These are phyloP conservation scores for Benitochromis conjunctus DNA, from an alignment of 2,113 vertebrate species.

Conservation along the genomic window DNA sequence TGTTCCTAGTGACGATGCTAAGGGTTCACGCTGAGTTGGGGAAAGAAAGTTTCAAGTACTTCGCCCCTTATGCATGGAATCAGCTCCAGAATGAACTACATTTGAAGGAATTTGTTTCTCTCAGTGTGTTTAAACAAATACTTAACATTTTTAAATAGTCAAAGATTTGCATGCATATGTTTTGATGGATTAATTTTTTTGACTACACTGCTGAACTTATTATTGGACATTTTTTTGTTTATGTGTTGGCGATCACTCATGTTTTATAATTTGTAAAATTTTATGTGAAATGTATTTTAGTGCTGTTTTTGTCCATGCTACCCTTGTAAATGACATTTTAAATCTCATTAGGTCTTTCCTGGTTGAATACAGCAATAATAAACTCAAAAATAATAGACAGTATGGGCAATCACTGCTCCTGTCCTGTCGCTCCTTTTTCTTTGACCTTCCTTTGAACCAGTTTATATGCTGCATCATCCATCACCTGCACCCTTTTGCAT, in stretches of 20 bases:
- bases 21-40: rapidly evolving
- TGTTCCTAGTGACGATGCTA: neutral
- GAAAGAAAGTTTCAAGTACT: neutral
- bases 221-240: neutral
- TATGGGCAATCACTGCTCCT: neutral
- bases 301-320: neutral
- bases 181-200: neutral
- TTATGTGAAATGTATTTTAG: neutral
- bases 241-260: neutral
- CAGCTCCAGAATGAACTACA: neutral
- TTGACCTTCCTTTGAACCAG: neutral
- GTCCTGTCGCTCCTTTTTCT: neutral
- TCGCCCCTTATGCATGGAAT: neutral
- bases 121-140: neutral
- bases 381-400: neutral
- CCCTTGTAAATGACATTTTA: neutral
- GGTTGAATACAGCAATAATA: neutral
- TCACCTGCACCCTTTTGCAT: neutral
- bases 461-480: neutral
- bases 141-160: neutral
- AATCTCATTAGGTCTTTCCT: neutral
- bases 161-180: neutral
- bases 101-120: neutral
- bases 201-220: neutral
- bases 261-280: neutral